These are phyloP conservation scores for Leptinotarsa defecta DNA, from an alignment of 1,140 invertebrate genomes.

Conservation along the genomic window DNA sequence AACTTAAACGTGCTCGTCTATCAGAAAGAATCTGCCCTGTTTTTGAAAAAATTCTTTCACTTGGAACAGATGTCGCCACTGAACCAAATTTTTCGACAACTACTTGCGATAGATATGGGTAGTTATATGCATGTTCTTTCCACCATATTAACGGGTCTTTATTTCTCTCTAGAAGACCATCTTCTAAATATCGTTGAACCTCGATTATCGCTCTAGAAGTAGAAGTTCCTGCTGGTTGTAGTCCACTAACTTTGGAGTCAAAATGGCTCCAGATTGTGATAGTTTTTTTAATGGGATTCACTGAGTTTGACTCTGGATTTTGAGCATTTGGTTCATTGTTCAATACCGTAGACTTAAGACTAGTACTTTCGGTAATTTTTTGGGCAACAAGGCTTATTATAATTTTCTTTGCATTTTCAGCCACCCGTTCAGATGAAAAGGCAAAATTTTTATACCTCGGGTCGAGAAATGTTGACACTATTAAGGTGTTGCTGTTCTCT, in stretches of 20 bases:
- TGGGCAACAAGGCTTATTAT: constrained; percentile 18
- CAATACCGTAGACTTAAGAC: neutral
- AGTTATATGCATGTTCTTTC: constrained; percentile 31
- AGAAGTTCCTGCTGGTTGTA: constrained; percentile 17
- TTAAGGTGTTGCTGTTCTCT: constrained; percentile 19
- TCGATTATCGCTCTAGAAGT: constrained; percentile 24
- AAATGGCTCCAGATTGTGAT: constrained; percentile 28
- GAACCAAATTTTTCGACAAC: constrained; percentile 24
- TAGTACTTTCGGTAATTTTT: constrained; percentile 12
- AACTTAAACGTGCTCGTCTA: constrained; percentile 16
- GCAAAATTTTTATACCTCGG: constrained; percentile 25
- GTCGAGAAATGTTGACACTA: constrained; percentile 27
- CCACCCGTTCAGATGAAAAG: constrained; percentile 3
- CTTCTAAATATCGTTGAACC: constrained; percentile 28
- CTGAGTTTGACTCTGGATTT: no score
- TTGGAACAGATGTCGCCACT: constrained; percentile 27
- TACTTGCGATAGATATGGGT: constrained; percentile 18
- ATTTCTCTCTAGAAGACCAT: constrained; percentile 15
- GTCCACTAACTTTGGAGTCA: constrained; percentile 25
- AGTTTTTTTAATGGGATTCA: neutral
- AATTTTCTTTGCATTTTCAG: constrained; percentile 11
- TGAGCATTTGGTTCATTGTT: no score
- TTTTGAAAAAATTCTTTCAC: constrained; percentile 28
- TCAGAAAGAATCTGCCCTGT: constrained; percentile 23
- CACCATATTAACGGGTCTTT: constrained; percentile 29